A percentile compares a stretch with the other conserved stretches of the same genome.
Conservation (phyloP, 2,113 vertebrate species). For the Oostethus manadensis region DNA sequence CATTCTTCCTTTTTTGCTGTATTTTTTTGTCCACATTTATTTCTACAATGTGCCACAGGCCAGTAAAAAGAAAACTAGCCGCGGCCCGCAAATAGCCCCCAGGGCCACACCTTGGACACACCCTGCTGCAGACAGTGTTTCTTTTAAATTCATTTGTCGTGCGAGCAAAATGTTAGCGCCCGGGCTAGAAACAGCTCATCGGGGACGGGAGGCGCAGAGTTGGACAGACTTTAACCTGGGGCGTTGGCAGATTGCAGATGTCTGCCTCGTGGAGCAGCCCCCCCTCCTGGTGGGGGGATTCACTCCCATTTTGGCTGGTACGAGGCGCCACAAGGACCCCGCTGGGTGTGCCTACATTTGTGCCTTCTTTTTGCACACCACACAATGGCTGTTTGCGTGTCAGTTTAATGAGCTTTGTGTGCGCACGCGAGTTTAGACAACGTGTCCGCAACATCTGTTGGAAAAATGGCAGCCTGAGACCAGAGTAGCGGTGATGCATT, state of each 20-base stretch:
- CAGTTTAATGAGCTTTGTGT: slow-evolving; percentile 34
- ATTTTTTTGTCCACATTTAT: no score
- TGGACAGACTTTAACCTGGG: slow-evolving; percentile 39
- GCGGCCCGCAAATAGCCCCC: no score
- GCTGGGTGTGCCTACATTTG: slow-evolving; percentile 57
- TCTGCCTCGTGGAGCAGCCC: slow-evolving; percentile 42
- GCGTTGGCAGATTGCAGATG: slow-evolving; percentile 58
- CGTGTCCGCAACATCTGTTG: slow-evolving; percentile 62
- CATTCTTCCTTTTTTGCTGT: no score
- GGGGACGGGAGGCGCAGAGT: slow-evolving; percentile 29
- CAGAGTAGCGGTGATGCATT: slow-evolving; percentile 4
- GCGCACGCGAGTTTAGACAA: slow-evolving; percentile 41
- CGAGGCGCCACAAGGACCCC: slow-evolving; percentile 64
- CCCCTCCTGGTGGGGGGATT: slow-evolving; percentile 44
- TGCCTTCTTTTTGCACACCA: slow-evolving; percentile 34
- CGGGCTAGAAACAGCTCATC: slow-evolving; percentile 33
- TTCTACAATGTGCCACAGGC: no score
- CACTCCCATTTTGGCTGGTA: slow-evolving; percentile 62
- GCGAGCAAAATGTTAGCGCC: slow-evolving; percentile 27
- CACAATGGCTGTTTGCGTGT: slow-evolving; percentile 44
- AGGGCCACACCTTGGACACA: no score
- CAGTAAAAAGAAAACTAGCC: no score
- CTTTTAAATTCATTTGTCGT: slow-evolving; percentile 37
- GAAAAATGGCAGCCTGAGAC: slow-evolving; percentile 7
- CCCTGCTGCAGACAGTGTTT: slow-evolving; percentile 13